Evolutionary conservation across 2,797 vertebrate species (phyloP).

Genomic region (Lagorchestes hirsutus): DNA sequence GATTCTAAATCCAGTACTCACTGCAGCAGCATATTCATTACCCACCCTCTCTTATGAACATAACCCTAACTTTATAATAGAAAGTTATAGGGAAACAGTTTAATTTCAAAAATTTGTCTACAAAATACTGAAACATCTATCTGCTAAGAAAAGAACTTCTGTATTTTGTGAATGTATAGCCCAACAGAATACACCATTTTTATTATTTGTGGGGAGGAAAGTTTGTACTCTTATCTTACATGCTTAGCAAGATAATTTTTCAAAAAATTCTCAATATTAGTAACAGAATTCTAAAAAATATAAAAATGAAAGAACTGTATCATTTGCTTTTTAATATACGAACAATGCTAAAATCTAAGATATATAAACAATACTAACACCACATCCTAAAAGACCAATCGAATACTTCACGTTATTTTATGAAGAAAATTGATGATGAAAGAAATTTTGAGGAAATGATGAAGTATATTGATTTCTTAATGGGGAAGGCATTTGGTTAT

Average conservation of each 20-base stretch:
- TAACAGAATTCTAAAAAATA: conserved; percentile 42
- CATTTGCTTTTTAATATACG: conserved; percentile 40
- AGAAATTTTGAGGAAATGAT: conserved; percentile 73
- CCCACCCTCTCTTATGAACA: neutral
- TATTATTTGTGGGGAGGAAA: neutral
- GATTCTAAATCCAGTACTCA: neutral
- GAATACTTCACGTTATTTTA: conserved; percentile 77
- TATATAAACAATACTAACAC: conserved; percentile 67
- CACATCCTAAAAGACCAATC: conserved; percentile 79
- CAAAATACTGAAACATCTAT: neutral
- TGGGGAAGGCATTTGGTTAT: conserved; percentile 63
- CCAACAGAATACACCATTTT: neutral
- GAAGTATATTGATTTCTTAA: conserved; percentile 77
- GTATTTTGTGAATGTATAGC: neutral
- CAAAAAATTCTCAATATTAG: neutral
- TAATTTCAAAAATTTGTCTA: neutral
- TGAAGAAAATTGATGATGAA: conserved; percentile 79
- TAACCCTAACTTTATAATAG: neutral
- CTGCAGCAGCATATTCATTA: neutral
- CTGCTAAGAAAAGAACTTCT: neutral
- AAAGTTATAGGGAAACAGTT: neutral
- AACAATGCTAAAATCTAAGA: conserved; percentile 72
- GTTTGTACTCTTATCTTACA: neutral
- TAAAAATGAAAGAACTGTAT: conserved; percentile 21
- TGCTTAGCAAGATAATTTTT: neutral